Percentiles rank a stretch among this genome's conserved stretches.
These are phyloP conservation scores for Acrossocheilus wenchowensis DNA, from an alignment of 2,797 vertebrate species.

Conservation along the genomic window DNA sequence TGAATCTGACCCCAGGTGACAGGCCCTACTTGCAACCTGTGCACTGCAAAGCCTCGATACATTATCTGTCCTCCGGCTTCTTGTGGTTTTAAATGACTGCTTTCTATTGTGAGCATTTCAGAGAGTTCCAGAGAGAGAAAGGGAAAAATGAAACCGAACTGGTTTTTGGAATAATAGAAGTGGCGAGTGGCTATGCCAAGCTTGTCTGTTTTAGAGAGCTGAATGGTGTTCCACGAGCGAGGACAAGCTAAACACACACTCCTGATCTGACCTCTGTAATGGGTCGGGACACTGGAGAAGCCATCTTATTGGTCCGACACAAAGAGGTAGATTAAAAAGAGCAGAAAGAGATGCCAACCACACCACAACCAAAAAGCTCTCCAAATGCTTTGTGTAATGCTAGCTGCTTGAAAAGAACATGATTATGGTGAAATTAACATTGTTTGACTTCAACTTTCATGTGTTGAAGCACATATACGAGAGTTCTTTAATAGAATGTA, in stretches of 20 bases:
- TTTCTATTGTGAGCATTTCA: constrained; percentile 33
- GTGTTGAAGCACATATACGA: not conserved
- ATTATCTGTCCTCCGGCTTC: constrained; percentile 46
- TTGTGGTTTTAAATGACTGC: constrained; percentile 49
- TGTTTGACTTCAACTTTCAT: not conserved
- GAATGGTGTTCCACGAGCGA: constrained; percentile 13
- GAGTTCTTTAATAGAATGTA: too few relatives aligned
- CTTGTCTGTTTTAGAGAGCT: constrained; percentile 22
- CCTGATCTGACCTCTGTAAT: constrained; percentile 38
- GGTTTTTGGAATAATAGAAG: constrained; percentile 56
- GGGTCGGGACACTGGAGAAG: constrained; percentile 24
- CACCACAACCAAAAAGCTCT: not conserved
- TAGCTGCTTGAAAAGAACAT: not conserved
- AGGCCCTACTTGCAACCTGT: constrained; percentile 33
- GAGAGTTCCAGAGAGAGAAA: constrained; percentile 47
- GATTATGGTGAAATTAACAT: not conserved
- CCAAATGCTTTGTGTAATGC: not conserved
- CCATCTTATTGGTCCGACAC: not conserved
- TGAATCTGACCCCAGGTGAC: constrained; percentile 49
- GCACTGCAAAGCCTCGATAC: constrained; percentile 43
- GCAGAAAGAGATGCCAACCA: not conserved
- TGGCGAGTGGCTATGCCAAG: constrained; percentile 40
- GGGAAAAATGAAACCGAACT: constrained; percentile 57
- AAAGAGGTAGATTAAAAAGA: constrained; percentile 10
- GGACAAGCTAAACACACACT: constrained; percentile 38